A percentile compares a stretch with the other conserved stretches of the same genome.
phyloP scores from a whole-genome alignment of 1,140 invertebrate genomes.

The Leptonema lineaticorne region DNA sequence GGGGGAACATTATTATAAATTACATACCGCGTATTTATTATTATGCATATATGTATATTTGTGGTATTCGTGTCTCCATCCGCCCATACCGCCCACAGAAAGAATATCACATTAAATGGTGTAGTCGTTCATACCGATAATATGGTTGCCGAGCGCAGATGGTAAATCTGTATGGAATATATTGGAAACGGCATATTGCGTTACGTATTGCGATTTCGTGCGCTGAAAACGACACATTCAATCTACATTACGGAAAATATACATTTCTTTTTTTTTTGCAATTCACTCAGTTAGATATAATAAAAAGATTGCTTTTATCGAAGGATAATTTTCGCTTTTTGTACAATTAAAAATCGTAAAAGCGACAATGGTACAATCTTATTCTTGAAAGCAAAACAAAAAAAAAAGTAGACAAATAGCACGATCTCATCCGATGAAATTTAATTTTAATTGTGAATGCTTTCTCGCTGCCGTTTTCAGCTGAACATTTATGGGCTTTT shows the following conservation, averaged over 20 bases:
- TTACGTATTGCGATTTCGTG: not conserved
- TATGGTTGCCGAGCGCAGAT: conserved; percentile 6
- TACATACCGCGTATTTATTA: not conserved
- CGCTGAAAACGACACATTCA: not conserved
- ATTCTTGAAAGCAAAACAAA: no score
- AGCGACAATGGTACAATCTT: no score
- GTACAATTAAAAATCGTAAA: no score
- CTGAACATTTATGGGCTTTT: not conserved
- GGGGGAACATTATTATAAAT: conserved; percentile 10
- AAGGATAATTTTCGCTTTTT: no score
- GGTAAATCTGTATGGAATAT: not conserved
- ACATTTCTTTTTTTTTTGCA: no score
- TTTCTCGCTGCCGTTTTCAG: conserved; percentile 8
- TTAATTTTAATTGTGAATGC: conserved; percentile 7
- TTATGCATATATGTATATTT: no score
- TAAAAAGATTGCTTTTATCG: no score
- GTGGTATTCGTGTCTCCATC: not conserved
- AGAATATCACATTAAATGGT: conserved; percentile 14
- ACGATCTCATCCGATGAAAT: conserved; percentile 12
- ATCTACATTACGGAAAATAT: no score
- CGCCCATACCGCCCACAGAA: not conserved
- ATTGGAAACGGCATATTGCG: conserved; percentile 6
- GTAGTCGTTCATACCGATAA: conserved; percentile 9
- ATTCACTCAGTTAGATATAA: no score
- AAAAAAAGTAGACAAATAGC: no score